These are phyloP conservation scores for Hydriomena furcata DNA, from an alignment of 2,888 invertebrate genomes.

Conservation along the genomic window DNA sequence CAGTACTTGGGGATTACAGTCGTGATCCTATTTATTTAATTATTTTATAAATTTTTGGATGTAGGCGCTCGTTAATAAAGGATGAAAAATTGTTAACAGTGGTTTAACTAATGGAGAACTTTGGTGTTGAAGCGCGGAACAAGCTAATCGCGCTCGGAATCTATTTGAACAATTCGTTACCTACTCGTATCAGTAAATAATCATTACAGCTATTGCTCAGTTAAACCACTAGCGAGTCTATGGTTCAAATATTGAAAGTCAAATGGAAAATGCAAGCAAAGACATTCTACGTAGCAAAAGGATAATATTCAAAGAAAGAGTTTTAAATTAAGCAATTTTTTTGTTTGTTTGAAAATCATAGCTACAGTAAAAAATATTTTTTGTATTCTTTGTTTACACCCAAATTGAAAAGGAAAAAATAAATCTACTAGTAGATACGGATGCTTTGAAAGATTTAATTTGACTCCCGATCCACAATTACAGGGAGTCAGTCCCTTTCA, in stretches of 20 bases:
- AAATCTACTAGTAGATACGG: slow-evolving; percentile 26
- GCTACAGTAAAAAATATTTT: too few relatives aligned
- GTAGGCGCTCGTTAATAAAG: too few relatives aligned
- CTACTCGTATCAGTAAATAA: slow-evolving; percentile 29
- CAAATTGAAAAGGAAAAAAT: not conserved
- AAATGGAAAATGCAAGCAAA: too few relatives aligned
- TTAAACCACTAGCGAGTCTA: too few relatives aligned
- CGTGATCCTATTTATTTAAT: too few relatives aligned
- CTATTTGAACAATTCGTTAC: slow-evolving; percentile 29
- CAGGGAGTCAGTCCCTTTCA: slow-evolving; percentile 57
- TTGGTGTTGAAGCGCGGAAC: slow-evolving; percentile 5
- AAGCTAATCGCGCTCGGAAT: slow-evolving; percentile 28
- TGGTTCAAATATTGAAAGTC: too few relatives aligned
- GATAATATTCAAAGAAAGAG: too few relatives aligned
- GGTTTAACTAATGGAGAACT: not conserved
- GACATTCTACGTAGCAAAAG: too few relatives aligned
- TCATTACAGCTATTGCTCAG: not conserved
- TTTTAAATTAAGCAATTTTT: too few relatives aligned
- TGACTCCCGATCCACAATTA: slow-evolving; percentile 66
- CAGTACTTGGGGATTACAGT: too few relatives aligned
- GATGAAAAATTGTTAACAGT: not conserved
- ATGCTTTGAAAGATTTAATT: slow-evolving; percentile 62
- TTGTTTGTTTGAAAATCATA: too few relatives aligned
- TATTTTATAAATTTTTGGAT: too few relatives aligned
- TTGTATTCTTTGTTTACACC: not conserved